Conservation (phyloP, 2,113 vertebrate species). For the Misgurnus anguillicaudatus region DNA sequence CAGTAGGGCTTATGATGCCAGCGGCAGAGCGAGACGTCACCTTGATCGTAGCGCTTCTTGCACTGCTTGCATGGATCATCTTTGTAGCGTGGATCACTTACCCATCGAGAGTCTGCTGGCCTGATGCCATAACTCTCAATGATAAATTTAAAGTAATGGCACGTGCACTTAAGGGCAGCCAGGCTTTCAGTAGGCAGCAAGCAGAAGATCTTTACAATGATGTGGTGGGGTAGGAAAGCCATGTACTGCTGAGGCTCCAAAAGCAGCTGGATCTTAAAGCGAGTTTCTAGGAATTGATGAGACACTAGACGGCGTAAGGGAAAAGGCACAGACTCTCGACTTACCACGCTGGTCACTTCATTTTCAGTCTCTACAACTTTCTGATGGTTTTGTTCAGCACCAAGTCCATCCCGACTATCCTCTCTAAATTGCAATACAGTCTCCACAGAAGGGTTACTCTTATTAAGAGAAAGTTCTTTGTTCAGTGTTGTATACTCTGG, state of each 20-base stretch:
- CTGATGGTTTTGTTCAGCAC: not conserved
- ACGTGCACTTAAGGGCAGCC: constrained; percentile 91
- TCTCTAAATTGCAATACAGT: constrained; percentile 25
- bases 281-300: constrained; percentile 86
- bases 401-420: constrained; percentile 20
- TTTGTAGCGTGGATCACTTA: constrained; percentile 89
- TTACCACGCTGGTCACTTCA: constrained; percentile 37
- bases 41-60: constrained; percentile 86
- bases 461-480: not conserved
- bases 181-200: constrained; percentile 88
- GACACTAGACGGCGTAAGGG: constrained; percentile 77
- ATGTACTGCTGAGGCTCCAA: constrained; percentile 91
- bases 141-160: constrained; percentile 88
- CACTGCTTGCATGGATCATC: constrained; percentile 98
- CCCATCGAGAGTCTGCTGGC: constrained; percentile 93
- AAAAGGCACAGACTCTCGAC: constrained; percentile 65
- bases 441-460: not conserved
- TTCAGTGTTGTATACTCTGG: constrained; percentile 27
- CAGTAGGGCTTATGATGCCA: constrained; percentile 98
- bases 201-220: constrained; percentile 86
- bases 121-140: constrained; percentile 89
- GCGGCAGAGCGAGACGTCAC: constrained; percentile 90
- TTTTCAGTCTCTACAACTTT: not conserved
- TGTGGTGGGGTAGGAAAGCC: constrained; percentile 88
- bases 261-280: constrained; percentile 90